Conservation (phyloP, 2,113 vertebrate genomes). For the Bambusicola thoracicus region DNA sequence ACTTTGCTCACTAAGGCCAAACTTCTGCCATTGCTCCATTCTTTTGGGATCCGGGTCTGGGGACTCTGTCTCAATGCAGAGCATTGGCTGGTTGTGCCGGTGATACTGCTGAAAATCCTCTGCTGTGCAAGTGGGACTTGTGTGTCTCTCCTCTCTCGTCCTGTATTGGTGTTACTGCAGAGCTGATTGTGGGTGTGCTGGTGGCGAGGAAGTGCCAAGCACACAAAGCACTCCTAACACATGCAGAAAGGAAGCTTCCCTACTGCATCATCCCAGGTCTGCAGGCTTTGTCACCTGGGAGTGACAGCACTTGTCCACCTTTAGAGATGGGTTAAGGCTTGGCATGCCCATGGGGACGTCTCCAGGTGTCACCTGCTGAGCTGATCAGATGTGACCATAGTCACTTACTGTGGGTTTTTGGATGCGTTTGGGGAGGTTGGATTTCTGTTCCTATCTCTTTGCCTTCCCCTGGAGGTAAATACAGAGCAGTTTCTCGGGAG, state of each 20-base stretch:
- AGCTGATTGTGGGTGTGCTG: fast-evolving
- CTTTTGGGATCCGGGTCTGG: not conserved
- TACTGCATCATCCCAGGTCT: fast-evolving
- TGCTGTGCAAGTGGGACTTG: not conserved
- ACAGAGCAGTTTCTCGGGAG: not conserved
- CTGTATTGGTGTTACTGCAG: fast-evolving
- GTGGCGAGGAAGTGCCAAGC: not conserved
- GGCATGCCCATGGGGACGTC: not conserved
- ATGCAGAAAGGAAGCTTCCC: not conserved
- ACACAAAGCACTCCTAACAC: fast-evolving
- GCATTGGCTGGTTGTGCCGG: not conserved
- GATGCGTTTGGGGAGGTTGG: not conserved
- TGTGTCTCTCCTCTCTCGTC: not conserved
- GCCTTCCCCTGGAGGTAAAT: not conserved
- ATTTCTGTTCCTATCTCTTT: not conserved
- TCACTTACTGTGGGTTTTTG: not conserved
- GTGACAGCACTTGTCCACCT: not conserved
- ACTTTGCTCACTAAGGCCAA: not conserved
- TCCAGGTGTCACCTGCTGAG: not conserved
- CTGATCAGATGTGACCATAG: not conserved
- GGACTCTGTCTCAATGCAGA: too few relatives aligned
- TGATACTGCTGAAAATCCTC: fast-evolving
- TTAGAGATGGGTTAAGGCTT: too few relatives aligned
- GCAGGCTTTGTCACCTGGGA: not conserved
- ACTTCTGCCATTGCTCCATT: not conserved